Conservation (phyloP, 2,113 vertebrate species). For the Otus sunia region DNA sequence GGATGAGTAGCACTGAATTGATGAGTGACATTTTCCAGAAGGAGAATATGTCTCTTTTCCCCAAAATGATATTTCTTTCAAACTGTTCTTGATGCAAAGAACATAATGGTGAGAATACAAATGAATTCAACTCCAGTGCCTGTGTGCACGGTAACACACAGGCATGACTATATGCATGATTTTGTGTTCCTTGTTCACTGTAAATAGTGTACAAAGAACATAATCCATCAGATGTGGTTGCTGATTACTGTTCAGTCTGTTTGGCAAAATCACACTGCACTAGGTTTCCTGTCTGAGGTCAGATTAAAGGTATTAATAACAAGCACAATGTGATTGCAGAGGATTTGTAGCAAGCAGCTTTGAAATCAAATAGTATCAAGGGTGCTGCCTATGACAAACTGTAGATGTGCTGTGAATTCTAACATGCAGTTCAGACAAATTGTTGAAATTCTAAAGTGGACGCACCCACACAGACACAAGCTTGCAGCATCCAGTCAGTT, state of each 20-base stretch:
- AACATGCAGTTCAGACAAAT: background rate
- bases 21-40: background rate
- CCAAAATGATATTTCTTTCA: background rate
- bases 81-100: background rate
- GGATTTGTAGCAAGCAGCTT: constrained; percentile 63
- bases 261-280: background rate
- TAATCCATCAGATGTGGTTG: constrained; percentile 31
- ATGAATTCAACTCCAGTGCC: background rate
- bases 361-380: constrained; percentile 23
- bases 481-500: background rate
- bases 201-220: background rate
- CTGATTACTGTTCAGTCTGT: constrained; percentile 9
- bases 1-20: background rate
- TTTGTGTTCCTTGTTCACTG: background rate
- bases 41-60: background rate
- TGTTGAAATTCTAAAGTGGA: background rate
- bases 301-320: constrained; percentile 58
- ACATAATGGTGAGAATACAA: background rate
- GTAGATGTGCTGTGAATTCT: background rate
- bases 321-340: constrained; percentile 24
- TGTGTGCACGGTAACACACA: background rate
- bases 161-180: background rate
- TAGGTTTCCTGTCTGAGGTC: constrained; percentile 31
- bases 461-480: background rate
- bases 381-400: background rate